Evolutionary conservation across 2,113 vertebrate species (phyloP).

Genomic region (Cisticola juncidis): DNA sequence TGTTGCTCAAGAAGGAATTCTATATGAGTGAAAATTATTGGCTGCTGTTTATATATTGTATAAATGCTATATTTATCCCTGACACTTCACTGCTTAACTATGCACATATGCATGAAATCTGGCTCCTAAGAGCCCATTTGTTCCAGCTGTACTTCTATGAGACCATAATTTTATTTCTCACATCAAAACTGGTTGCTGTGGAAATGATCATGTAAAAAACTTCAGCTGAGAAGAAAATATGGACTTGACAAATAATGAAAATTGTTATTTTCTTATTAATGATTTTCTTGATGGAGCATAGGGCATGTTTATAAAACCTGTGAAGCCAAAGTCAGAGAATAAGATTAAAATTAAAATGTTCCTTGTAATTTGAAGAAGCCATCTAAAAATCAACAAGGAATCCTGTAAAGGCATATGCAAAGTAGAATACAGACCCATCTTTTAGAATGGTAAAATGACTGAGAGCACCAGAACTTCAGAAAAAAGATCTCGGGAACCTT

Average conservation of each 20-base stretch:
- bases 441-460: not conserved
- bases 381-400: not conserved
- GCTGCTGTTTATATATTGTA: not conserved
- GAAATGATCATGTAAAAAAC: not conserved
- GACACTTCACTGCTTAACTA: not conserved
- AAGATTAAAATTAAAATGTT: not conserved
- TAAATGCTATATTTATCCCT: slow-evolving; percentile 23
- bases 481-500: not conserved
- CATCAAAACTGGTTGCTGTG: slow-evolving; percentile 7
- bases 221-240: slow-evolving; percentile 11
- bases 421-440: not conserved
- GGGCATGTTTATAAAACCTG: not conserved
- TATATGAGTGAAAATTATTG: slow-evolving; percentile 24
- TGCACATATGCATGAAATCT: slow-evolving; percentile 29
- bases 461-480: not conserved
- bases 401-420: not conserved
- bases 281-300: not conserved
- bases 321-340: not conserved
- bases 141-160: slow-evolving; percentile 6
- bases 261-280: not conserved
- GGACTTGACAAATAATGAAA: not conserved
- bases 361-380: not conserved
- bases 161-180: slow-evolving; percentile 13
- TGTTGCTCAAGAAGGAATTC: not conserved
- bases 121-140: slow-evolving; percentile 16